phyloP scores from a whole-genome alignment of 2,888 invertebrate species.

The Ophion ellenae region DNA sequence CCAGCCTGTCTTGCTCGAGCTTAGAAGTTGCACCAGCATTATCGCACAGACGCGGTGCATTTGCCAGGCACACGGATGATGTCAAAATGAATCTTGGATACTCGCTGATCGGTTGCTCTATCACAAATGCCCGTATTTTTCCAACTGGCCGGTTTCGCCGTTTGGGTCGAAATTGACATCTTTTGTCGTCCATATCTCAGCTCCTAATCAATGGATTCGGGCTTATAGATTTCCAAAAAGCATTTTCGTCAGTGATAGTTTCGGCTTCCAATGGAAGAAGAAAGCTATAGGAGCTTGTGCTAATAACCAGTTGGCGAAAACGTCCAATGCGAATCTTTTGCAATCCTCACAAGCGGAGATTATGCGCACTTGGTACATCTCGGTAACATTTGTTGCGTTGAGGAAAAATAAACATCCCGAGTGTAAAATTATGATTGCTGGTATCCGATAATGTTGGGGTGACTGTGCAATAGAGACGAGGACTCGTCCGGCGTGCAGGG shows the following conservation, averaged over 20 bases:
- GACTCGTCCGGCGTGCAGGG: constrained; percentile 28
- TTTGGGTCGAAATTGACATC: no score
- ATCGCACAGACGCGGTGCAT: not conserved
- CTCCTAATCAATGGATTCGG: not conserved
- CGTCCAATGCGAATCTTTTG: no score
- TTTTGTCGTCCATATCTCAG: no score
- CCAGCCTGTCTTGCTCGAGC: constrained; percentile 10
- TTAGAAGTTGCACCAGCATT: not conserved
- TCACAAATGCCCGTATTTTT: not conserved
- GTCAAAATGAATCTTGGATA: not conserved
- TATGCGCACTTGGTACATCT: not conserved
- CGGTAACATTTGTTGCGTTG: constrained; percentile 15
- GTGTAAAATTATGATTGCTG: constrained; percentile 47
- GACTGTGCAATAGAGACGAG: constrained; percentile 43
- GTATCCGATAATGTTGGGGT: constrained; percentile 40
- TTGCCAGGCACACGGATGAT: not conserved
- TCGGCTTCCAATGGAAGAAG: no score
- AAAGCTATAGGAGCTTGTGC: not conserved
- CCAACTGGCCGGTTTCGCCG: no score
- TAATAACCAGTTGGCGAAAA: not conserved
- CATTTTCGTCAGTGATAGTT: not conserved
- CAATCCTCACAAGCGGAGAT: no score
- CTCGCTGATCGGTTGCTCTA: not conserved
- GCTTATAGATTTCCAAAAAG: not conserved
- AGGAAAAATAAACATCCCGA: constrained; percentile 15